Base-by-base conservation (phyloP, 2,888 invertebrate species). In the Microdon myrmicae region DNA sequence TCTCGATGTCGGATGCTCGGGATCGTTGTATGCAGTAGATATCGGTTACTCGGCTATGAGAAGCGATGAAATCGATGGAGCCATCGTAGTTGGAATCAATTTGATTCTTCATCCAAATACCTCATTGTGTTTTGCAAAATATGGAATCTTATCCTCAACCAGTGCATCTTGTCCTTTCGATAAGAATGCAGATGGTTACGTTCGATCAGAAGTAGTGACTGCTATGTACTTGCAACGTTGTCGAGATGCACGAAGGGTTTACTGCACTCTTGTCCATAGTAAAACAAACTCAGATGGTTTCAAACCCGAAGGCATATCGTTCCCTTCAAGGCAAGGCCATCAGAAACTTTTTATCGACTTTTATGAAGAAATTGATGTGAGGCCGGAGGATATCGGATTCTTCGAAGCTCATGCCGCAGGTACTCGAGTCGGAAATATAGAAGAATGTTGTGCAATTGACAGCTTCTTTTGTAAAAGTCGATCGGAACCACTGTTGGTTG, bases 1-100 rank as follows among this genome's bases (percentile, higher is more conserved):
- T 0, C 84, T 92, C 8, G 95, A 95, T 80, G 92, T 94, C 0
- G 95, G 95, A 1, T 96, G 95, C 76, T 93, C 92, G 13, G 94
- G 94, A 43, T 90, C 92, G 10, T 82, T 93, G 45, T 86, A 89
- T 68, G 94, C 93, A 0, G 68, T 95, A 44, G 91, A 94, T 71
- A 86, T 89, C 44, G 91, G 89, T 10, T 89, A 87, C 76, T 82
- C 84, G 28, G 84, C 90, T 0, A 87, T 93, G 32, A 82, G 88
- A 35, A 84, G 84, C 56, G 92, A 91, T 0, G 85, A 87, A 54
- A 92, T 93, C 72, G 94, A 95, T 47, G 83, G 87, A 1, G 95
- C 94, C 1, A 85, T 96, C 39, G 91, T 95, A 1, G 93, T 90
- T 6, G 94, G 93, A 1, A 84, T 88, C 14, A 92, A 90, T 75